A percentile compares a stretch with the other conserved stretches of the same genome.
These are phyloP conservation scores for Acanthornis magna DNA, from an alignment of 2,797 vertebrate genomes.

Conservation along the genomic window DNA sequence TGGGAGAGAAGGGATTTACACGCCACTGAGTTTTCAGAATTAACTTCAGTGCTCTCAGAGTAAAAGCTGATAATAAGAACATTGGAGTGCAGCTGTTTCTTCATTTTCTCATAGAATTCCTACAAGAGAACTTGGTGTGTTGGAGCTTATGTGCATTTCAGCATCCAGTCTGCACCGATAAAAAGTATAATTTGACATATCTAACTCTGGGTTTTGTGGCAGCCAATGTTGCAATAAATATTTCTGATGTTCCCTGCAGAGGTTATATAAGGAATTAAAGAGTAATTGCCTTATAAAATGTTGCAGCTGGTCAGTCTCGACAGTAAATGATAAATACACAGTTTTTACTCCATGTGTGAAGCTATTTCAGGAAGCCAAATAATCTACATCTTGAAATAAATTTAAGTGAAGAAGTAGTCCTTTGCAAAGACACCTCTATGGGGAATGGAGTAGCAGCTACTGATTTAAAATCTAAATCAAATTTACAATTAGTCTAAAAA, in stretches of 20 bases:
- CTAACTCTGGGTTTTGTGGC: background rate
- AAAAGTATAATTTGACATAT: background rate
- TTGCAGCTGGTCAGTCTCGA: background rate
- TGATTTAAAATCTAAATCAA: background rate
- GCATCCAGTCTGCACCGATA: background rate
- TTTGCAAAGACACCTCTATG: background rate
- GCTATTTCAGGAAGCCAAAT: constrained; percentile 5
- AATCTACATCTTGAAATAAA: background rate
- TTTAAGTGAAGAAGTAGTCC: background rate
- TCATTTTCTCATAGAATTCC: background rate
- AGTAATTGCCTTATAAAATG: constrained; percentile 1
- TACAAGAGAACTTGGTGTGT: background rate
- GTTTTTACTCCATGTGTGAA: background rate
- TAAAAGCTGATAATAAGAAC: background rate
- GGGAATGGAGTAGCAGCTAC: background rate
- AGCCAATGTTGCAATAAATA: background rate
- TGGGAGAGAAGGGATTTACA: background rate
- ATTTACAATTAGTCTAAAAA: background rate
- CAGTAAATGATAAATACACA: background rate
- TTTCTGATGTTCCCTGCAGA: background rate
- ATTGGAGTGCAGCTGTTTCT: background rate
- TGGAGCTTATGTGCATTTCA: background rate
- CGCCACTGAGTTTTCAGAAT: background rate
- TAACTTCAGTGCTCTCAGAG: background rate
- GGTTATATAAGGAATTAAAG: background rate